These are phyloP conservation scores for Progne subis DNA, from an alignment of 2,113 vertebrate genomes.

Conservation along the genomic window DNA sequence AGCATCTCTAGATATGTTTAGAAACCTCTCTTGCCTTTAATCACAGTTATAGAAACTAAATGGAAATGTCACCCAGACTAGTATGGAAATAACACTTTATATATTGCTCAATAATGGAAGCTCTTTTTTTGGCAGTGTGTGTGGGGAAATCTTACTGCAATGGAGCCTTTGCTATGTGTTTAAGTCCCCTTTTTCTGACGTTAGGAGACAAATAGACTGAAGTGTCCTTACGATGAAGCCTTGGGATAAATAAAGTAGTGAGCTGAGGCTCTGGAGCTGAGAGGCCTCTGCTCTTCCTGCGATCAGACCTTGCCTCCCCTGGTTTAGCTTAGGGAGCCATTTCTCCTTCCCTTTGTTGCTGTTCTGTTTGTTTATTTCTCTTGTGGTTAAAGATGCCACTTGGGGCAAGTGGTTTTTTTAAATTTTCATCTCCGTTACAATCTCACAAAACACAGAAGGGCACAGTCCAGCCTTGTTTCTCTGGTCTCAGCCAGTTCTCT, in stretches of 20 bases:
- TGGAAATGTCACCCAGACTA: constrained; percentile 66
- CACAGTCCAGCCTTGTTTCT: background rate
- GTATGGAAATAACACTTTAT: constrained; percentile 48
- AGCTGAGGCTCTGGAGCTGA: background rate
- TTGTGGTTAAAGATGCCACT: constrained; percentile 13
- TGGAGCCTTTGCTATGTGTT: background rate
- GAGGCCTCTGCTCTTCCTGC: background rate
- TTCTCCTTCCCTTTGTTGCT: constrained; percentile 9
- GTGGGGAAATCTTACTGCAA: background rate
- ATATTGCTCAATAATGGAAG: constrained; percentile 45
- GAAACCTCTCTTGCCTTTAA: constrained; percentile 67
- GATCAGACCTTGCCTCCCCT: background rate
- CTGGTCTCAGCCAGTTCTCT: constrained; percentile 9
- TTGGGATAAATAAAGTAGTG: constrained; percentile 39
- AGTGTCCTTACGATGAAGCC: background rate
- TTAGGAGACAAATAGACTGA: constrained; percentile 26
- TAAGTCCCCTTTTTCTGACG: background rate
- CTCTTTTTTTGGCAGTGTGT: background rate
- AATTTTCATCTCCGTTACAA: constrained; percentile 11
- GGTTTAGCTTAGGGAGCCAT: background rate
- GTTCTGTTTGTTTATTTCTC: constrained; percentile 20
- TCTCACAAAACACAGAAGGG: background rate
- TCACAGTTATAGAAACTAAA: constrained; percentile 67
- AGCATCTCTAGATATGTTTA: constrained; percentile 74
- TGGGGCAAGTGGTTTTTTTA: background rate